These are phyloP conservation scores for Phrynosoma blainvillii DNA, from an alignment of 2,113 vertebrate genomes.

Conservation along the genomic window DNA sequence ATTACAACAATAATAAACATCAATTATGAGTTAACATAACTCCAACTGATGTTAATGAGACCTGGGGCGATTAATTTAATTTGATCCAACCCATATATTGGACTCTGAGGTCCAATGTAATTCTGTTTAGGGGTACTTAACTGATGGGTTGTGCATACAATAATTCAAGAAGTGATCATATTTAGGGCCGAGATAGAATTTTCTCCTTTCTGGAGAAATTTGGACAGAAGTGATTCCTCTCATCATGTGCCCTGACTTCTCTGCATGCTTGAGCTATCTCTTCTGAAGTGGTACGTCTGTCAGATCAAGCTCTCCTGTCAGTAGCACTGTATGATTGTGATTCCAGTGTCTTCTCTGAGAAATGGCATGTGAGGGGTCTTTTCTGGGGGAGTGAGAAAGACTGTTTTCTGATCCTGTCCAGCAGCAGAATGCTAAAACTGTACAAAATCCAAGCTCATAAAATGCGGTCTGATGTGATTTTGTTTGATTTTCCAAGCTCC, in stretches of 20 bases:
- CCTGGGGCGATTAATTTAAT: too few species aligned
- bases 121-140: too few species aligned
- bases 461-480: not conserved
- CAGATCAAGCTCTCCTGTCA: too few species aligned
- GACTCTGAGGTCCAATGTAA: too few species aligned
- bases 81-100: too few species aligned
- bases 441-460: not conserved
- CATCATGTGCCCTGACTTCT: not conserved
- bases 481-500: not conserved
- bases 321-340: too few species aligned
- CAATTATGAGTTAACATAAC: too few species aligned
- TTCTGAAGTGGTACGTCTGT: not conserved
- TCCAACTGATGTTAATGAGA: too few species aligned
- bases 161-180: too few species aligned
- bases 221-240: not conserved
- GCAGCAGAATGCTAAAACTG: not conserved
- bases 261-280: not conserved
- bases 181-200: too few species aligned
- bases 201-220: not conserved
- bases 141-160: too few species aligned
- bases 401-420: not conserved
- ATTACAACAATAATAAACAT: too few species aligned
- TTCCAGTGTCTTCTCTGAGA: not conserved
- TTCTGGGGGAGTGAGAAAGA: not conserved
- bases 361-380: not conserved